A percentile compares a stretch with the other conserved stretches of the same genome.
These are phyloP conservation scores for Lamellibrachia satsuma DNA, from an alignment of 2,888 invertebrate species.

Conservation along the genomic window DNA sequence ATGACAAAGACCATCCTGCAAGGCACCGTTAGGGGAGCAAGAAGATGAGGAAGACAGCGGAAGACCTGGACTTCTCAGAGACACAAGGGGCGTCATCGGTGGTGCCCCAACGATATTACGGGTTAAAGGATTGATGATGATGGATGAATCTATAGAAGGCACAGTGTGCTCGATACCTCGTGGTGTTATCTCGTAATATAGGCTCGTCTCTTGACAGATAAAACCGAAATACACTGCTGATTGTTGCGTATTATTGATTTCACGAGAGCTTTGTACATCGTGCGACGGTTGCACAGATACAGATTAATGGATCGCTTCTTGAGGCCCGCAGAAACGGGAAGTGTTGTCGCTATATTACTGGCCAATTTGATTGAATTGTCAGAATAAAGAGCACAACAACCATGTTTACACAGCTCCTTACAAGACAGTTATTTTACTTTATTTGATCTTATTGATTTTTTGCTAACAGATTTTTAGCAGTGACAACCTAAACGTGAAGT, in stretches of 20 bases:
- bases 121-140: no score
- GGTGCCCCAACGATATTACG: no score
- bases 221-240: neutral
- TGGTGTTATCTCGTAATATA: neutral
- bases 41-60: no score
- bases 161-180: neutral
- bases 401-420: neutral
- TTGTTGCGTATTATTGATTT: neutral
- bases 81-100: no score
- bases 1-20: no score
- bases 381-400: neutral
- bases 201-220: constrained; percentile 17
- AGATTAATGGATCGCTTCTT: neutral
- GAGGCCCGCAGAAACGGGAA: neutral
- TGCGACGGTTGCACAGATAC: neutral
- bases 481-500: no score
- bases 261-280: neutral
- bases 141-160: neutral
- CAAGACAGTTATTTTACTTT: no score
- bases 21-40: no score
- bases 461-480: no score
- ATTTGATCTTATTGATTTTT: no score
- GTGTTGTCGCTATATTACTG: neutral
- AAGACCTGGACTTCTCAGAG: no score
- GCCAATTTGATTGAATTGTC: neutral